Evolutionary conservation across 2,113 vertebrate species (phyloP).

Genomic region (Cyprinodon brontotheroides): DNA sequence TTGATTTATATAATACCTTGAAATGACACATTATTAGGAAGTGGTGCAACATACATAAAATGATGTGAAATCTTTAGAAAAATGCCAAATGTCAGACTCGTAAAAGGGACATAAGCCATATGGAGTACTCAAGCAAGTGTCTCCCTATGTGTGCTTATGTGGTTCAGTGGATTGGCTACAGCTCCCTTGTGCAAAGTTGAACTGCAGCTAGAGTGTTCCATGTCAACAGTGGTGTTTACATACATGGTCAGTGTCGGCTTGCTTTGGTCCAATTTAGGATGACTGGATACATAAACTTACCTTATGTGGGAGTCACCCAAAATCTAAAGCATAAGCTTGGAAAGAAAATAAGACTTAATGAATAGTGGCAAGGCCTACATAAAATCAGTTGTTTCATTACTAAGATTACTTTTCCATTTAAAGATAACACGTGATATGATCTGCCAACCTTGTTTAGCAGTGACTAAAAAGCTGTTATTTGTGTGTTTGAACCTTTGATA

Average conservation of each 20-base stretch:
- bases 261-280: slow-evolving; percentile 63
- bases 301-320: slow-evolving; percentile 57
- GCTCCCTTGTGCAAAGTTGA: slow-evolving; percentile 58
- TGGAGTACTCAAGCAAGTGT: slow-evolving; percentile 27
- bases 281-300: slow-evolving; percentile 63
- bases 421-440: too few relatives aligned
- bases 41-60: neutral
- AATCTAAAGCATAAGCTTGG: slow-evolving; percentile 55
- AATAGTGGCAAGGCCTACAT: too few relatives aligned
- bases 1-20: neutral
- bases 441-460: too few relatives aligned
- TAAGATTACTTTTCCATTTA: too few relatives aligned
- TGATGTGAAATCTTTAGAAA: neutral
- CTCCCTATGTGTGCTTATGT: slow-evolving; percentile 34
- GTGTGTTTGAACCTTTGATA: too few relatives aligned
- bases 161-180: slow-evolving; percentile 34
- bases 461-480: too few relatives aligned
- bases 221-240: slow-evolving; percentile 74
- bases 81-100: neutral
- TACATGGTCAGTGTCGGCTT: slow-evolving; percentile 58
- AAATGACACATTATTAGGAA: neutral
- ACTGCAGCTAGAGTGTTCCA: slow-evolving; percentile 46
- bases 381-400: too few relatives aligned
- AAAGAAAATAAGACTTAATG: too few relatives aligned
- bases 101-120: slow-evolving; percentile 6